These are phyloP conservation scores for Tringa solitaria DNA, from an alignment of 2,113 vertebrate genomes.

Conservation along the genomic window DNA sequence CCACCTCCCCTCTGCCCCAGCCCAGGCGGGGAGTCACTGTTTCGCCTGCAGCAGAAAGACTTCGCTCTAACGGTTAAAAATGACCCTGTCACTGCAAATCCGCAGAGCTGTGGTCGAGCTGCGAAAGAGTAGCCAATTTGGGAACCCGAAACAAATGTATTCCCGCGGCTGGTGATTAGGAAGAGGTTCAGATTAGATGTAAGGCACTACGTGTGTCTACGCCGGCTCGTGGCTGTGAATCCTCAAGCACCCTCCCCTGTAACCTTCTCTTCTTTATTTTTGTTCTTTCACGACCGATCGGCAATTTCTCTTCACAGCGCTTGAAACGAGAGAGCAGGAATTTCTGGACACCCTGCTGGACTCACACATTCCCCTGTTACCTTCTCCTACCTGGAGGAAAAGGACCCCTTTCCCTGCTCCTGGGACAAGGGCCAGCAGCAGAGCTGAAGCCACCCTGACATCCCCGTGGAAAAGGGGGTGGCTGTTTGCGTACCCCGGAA, in stretches of 20 bases:
- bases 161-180: not conserved
- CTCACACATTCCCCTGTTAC: not conserved
- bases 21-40: not conserved
- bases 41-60: not conserved
- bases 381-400: not conserved
- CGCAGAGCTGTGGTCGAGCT: not conserved
- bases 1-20: not conserved
- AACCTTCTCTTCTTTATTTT: not conserved
- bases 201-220: not conserved
- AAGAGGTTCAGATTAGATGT: not conserved
- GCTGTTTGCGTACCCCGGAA: accelerated
- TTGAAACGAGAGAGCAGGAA: not conserved
- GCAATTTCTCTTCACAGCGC: not conserved
- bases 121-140: not conserved
- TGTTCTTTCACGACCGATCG: not conserved
- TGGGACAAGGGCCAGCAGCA: not conserved
- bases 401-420: not conserved
- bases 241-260: not conserved
- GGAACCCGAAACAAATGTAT: not conserved
- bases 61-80: not conserved
- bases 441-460: not conserved
- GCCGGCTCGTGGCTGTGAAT: not conserved
- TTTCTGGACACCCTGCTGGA: not conserved
- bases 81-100: not conserved
- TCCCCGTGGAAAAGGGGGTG: accelerated